Conservation (phyloP, 2,113 vertebrate species). For the Hyla sarda region DNA sequence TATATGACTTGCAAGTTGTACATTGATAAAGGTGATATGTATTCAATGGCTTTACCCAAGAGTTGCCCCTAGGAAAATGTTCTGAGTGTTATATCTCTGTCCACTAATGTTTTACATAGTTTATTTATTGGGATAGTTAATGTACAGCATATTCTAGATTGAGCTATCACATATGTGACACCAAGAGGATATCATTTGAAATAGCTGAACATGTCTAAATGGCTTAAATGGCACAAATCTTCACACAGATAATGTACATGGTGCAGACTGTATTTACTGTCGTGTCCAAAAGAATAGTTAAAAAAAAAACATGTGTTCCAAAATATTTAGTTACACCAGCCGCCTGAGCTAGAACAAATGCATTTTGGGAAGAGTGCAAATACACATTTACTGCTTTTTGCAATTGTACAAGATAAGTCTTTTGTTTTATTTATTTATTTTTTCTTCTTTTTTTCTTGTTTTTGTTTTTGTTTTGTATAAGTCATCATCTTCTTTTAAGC, state of each 20-base stretch:
- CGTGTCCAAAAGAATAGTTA: background rate
- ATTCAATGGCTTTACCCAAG: slow-evolving; percentile 8
- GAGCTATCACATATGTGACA: background rate
- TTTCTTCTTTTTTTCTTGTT: background rate
- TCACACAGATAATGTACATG: slow-evolving; percentile 1
- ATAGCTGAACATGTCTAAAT: background rate
- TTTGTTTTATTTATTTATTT: background rate
- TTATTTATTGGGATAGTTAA: background rate
- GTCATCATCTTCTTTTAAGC: slow-evolving; percentile 27
- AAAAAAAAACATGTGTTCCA: background rate
- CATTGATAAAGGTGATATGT: background rate
- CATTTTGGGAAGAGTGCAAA: slow-evolving; percentile 40
- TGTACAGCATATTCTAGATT: background rate
- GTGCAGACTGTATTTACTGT: slow-evolving; percentile 11
- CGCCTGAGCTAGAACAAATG: slow-evolving; percentile 11
- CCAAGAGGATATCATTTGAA: background rate
- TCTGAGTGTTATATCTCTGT: background rate
- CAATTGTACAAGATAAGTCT: background rate
- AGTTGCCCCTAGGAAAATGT: background rate
- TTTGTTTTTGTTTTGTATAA: too few relatives aligned
- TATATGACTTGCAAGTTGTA: background rate
- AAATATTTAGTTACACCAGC: slow-evolving; percentile 1
- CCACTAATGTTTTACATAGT: background rate
- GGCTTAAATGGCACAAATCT: background rate
- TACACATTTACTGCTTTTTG: slow-evolving; percentile 23